Evolutionary conservation across 2,888 invertebrate species (phyloP), one percentile per base, ranked within the genome.

Genomic region (Panopea generosa): DNA sequence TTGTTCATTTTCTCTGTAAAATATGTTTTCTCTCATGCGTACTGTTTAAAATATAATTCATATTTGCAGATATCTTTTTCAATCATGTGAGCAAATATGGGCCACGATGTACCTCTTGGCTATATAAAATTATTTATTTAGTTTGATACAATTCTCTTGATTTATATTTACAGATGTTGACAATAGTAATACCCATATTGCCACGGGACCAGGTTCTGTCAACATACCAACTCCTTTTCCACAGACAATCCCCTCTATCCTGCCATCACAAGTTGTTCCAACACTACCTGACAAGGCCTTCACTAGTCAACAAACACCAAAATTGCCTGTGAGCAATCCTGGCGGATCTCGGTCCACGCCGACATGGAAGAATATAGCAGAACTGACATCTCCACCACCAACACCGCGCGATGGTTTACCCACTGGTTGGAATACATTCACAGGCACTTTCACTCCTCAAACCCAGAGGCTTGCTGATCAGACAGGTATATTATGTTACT

Each of bases 171-270:
- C 50, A 80, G 79, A 53, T 66, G 61, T 61, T 3, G 79, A 75
- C 47, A 40, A 29, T 18, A 70, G 72, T 40, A 38, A 40, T 3
- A 40, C 47, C 11, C 59, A 47, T 45, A 57, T 57, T 16, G 75
- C 55, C 7, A 66, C 76, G 4, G 69, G 68, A 11, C 52, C 63
- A 1, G 50, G 52, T 6, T 27, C 59, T 2, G 47, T 67, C 22
- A 73, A 45, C 50, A 62, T 68, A 11, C 74, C 77, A 2, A 82
- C 77, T 6, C 77, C 77, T 1, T 22, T 61, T 33, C 74, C 74
- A 2, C 52, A 60, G 49, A 50, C 65, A 1, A 56, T 45, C 11
- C 81, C 81, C 2, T 67, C 77, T 2, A 63, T 66, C 20, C 66
- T 74, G 9, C 74, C 77, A 4, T 22, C 70, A 20, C 77, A 81